A percentile compares a stretch with the other conserved stretches of the same genome.
phyloP scores from a whole-genome alignment of 2,888 invertebrate species.

The Pogonocherus hispidulus region DNA sequence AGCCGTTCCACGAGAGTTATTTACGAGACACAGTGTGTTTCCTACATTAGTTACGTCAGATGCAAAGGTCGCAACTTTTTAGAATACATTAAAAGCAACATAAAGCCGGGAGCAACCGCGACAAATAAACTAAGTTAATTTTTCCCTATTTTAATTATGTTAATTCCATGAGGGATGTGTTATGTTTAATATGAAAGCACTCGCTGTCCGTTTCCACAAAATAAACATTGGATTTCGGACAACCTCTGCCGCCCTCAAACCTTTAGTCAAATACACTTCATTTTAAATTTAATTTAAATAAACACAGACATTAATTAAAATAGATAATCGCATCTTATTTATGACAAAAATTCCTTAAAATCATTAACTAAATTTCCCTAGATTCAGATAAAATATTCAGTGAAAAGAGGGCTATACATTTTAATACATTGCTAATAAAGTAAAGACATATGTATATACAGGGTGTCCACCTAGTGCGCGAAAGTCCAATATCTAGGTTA shows the following conservation, averaged over 20 bases:
- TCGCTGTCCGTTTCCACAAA: background rate
- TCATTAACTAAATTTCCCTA: no score
- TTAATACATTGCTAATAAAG: no score
- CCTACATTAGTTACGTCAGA: slow-evolving; percentile 51
- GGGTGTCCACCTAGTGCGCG: no score
- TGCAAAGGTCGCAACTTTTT: slow-evolving; percentile 54
- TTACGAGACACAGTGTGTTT: slow-evolving; percentile 47
- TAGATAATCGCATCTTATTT: background rate
- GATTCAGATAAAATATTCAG: no score
- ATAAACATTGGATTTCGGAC: slow-evolving; percentile 9
- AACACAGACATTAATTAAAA: background rate
- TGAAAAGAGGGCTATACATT: no score
- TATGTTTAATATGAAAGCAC: slow-evolving; percentile 17
- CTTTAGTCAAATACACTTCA: background rate
- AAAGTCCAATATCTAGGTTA: no score
- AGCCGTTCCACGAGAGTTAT: slow-evolving; percentile 49
- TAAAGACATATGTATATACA: no score
- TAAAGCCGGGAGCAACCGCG: slow-evolving; percentile 40
- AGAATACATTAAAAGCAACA: slow-evolving; percentile 53
- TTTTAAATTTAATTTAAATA: background rate
- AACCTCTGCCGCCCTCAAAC: background rate
- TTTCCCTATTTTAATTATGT: slow-evolving; percentile 45
- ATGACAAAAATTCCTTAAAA: no score
- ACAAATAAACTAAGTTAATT: slow-evolving; percentile 41
- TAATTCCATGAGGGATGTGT: slow-evolving; percentile 34